These are phyloP conservation scores for Athene noctua DNA, from an alignment of 2,113 vertebrate genomes.

Conservation along the genomic window DNA sequence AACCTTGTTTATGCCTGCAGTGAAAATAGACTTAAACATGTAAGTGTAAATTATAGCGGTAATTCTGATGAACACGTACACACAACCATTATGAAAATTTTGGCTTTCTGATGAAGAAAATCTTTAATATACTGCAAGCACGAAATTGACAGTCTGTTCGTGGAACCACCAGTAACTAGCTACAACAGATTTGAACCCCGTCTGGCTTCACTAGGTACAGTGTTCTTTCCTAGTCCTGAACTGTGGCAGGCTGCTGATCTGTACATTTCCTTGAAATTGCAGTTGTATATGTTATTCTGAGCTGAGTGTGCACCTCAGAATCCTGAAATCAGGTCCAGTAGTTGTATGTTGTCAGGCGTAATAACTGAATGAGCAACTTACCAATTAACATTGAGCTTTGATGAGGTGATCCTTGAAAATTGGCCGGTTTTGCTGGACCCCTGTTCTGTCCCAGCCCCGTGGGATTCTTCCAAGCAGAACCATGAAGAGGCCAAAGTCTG, in stretches of 20 bases:
- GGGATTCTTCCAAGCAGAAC: not conserved
- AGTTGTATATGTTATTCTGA: rapidly evolving
- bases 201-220: not conserved
- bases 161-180: not conserved
- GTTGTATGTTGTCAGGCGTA: too few species aligned
- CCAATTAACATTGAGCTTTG: not conserved
- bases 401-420: not conserved
- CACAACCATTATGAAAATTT: not conserved
- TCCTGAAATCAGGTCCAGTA: not conserved
- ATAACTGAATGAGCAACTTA: rapidly evolving
- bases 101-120: not conserved
- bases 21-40: not conserved
- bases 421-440: not conserved
- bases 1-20: not conserved
- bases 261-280: rapidly evolving
- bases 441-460: not conserved
- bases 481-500: not conserved
- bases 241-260: not conserved
- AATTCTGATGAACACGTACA: not conserved
- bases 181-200: not conserved
- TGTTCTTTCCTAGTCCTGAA: not conserved
- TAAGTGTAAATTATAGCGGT: not conserved
- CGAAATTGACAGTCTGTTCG: not conserved
- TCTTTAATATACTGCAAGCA: not conserved
- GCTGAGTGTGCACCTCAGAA: not conserved